Base-by-base conservation (phyloP, 2,888 invertebrate species). In the Pyrocoelia pectoralis region DNA sequence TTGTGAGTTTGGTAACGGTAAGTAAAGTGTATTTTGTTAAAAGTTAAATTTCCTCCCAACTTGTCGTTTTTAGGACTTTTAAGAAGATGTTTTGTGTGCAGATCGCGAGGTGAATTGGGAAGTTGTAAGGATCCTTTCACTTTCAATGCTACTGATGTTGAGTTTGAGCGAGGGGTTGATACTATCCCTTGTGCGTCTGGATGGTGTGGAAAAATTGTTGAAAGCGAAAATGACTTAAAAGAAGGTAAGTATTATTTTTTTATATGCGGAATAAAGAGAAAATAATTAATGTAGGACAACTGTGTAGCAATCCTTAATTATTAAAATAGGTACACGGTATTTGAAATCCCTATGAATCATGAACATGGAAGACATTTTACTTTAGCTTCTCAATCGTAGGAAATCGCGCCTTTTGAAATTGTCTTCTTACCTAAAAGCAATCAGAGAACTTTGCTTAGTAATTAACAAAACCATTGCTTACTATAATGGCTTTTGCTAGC, bases 171-270 rank as follows among this genome's bases (percentile, higher is more conserved):
- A 28, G 94, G 94, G 0, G 87, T 95, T 0, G 85, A 90, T 73
- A 88, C 90, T 0, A 87, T 90, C 9, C 92, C 93, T 0, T 95
- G 95, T 74, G 91, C 93, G 0, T 94, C 94, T 0, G 95, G 95
- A 38, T 96, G 96, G 96, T 96, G 96, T 76, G 93, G 92, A 17
- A 96, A 96, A 84, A 89, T 94, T 53, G 87, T 94, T 33, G 95
- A 95, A 80, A 90, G 91, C 61, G 89, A 89, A 70, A 90, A 90
- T 72, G 84, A 90, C 52, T 87, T 90, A 70, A 89, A 91, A 77
- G 88, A 89, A 77, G 94, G 94, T 92, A 81, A 19, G 6, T 12
- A 33, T 52, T 52, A 38, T 53, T 24, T 13, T 61, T 43, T 66
- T 24, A 29, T 19, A n/a, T 51, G 13, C n/a, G n/a, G n/a, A n/a